phyloP scores from a whole-genome alignment of 2,888 invertebrate genomes.

The Bugula neritina region DNA sequence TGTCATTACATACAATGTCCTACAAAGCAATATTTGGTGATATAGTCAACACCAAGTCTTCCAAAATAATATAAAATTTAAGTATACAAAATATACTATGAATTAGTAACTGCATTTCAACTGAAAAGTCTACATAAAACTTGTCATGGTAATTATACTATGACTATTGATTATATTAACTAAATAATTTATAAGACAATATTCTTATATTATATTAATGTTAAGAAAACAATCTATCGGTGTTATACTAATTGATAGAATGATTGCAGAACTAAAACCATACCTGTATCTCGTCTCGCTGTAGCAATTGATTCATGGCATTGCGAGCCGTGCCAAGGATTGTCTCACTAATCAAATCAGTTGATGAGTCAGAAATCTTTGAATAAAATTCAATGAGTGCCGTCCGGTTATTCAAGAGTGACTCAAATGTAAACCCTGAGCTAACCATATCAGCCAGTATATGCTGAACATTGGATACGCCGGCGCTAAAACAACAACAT shows the following conservation, averaged over 20 bases:
- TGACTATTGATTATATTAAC: too few relatives aligned
- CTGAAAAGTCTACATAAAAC: too few relatives aligned
- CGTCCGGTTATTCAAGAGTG: constrained; percentile 9
- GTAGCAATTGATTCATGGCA: background rate
- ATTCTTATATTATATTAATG: too few relatives aligned
- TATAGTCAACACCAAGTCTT: too few relatives aligned
- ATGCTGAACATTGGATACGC: background rate
- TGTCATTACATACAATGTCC: constrained; percentile 4
- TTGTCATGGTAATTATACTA: too few relatives aligned
- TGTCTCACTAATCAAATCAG: background rate
- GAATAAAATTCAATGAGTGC: background rate
- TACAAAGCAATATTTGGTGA: background rate
- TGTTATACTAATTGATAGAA: too few relatives aligned
- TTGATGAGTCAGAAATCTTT: background rate
- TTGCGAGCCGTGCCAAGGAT: background rate
- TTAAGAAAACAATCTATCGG: too few relatives aligned
- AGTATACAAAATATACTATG: too few relatives aligned
- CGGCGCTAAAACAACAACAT: background rate
- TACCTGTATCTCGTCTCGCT: constrained; percentile 13
- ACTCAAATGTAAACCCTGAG: constrained; percentile 22
- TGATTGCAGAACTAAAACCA: too few relatives aligned
- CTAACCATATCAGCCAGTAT: constrained; percentile 13
- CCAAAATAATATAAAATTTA: too few relatives aligned
- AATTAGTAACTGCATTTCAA: too few relatives aligned
- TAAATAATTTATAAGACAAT: too few relatives aligned